Evolutionary conservation across 2,888 invertebrate species (phyloP).

Genomic region (Graphium colonna): DNA sequence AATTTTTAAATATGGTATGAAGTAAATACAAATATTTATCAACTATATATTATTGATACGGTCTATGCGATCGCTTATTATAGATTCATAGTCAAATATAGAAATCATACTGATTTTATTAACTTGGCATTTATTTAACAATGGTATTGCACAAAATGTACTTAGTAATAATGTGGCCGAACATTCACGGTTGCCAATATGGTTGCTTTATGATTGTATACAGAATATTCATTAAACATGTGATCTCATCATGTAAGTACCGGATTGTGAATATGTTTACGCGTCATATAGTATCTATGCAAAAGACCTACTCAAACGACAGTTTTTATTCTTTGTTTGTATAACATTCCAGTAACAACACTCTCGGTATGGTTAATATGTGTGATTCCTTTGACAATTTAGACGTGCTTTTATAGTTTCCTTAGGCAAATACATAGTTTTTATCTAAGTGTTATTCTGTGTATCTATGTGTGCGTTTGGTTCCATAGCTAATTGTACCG

Average conservation of each 20-base stretch:
- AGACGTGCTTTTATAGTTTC: conserved; percentile 66
- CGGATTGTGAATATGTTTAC: conserved; percentile 40
- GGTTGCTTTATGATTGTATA: conserved; percentile 38
- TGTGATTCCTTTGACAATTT: conserved; percentile 56
- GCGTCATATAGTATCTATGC: conserved; percentile 46
- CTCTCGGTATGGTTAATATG: conserved; percentile 50
- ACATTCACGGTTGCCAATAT: conserved; percentile 45
- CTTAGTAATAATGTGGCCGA: conserved; percentile 62
- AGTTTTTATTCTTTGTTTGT: conserved; percentile 49
- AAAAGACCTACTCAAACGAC: conserved; percentile 39
- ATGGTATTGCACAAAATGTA: conserved; percentile 75
- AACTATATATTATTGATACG: conserved; percentile 47
- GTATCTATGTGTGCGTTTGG: conserved; percentile 56
- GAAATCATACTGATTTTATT: conserved; percentile 56
- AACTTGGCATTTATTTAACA: conserved; percentile 67
- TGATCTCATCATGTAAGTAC: conserved; percentile 71
- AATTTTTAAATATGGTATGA: conserved; percentile 59
- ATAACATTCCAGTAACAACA: conserved; percentile 70
- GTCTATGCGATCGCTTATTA: conserved; percentile 49
- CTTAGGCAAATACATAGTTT: conserved; percentile 59
- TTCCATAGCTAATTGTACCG: conserved; percentile 50
- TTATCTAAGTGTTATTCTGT: conserved; percentile 59
- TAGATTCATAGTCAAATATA: conserved; percentile 45
- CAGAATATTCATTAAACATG: conserved; percentile 55
- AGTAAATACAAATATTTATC: conserved; percentile 45